phyloP scores from a whole-genome alignment of 1,140 invertebrate species.

The Panagrolaimus sp. region DNA sequence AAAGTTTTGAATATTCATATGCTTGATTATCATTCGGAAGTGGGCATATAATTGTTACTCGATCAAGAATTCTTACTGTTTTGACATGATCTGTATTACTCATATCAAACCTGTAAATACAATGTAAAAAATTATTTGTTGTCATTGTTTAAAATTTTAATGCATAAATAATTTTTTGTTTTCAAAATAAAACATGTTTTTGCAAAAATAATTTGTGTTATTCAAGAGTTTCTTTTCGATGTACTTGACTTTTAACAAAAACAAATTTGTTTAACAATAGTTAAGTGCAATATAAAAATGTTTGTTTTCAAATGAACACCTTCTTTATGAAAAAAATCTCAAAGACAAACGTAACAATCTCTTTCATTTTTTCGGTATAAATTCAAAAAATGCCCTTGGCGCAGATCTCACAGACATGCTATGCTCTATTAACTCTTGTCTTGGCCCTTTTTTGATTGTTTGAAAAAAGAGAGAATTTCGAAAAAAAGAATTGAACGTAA shows the following conservation, averaged over 20 bases:
- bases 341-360: not conserved
- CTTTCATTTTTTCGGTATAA: not conserved
- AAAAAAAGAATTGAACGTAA: not conserved
- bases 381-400: not conserved
- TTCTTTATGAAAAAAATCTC: not conserved
- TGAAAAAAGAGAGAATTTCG: not conserved
- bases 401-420: constrained; percentile 5
- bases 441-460: not conserved
- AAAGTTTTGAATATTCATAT: constrained; percentile 48
- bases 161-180: not conserved
- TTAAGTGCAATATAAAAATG: not conserved
- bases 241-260: constrained; percentile 9
- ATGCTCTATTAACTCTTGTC: constrained; percentile 1
- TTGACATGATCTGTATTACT: constrained; percentile 53
- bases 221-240: constrained; percentile 14
- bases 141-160: constrained; percentile 14
- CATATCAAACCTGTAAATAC: constrained; percentile 49
- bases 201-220: not conserved
- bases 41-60: constrained; percentile 48
- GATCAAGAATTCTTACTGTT: constrained; percentile 40
- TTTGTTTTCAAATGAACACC: not conserved
- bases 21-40: constrained; percentile 23
- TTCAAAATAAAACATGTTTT: not conserved
- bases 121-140: not conserved
- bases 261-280: not conserved